phyloP scores from a whole-genome alignment of 2,888 invertebrate species.

The Lithodes maja region DNA sequence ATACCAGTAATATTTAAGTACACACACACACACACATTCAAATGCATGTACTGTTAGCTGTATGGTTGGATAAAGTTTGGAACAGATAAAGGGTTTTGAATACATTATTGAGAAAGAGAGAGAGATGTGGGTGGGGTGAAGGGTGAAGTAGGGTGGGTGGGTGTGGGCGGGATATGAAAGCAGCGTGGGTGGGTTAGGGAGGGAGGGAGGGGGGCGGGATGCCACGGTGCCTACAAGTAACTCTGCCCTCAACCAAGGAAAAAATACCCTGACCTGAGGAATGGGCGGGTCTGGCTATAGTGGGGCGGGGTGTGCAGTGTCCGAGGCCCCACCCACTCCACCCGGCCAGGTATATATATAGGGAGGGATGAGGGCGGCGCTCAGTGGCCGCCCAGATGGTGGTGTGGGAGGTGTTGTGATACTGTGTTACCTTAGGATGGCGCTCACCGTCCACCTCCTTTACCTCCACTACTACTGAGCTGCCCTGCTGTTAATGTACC shows the following conservation, averaged over 20 bases:
- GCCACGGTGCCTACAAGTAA: neutral
- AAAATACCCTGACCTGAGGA: neutral
- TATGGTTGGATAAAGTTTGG: too few relatives aligned
- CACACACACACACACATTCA: too few relatives aligned
- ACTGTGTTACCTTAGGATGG: conserved; percentile 26
- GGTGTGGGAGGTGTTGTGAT: conserved; percentile 58
- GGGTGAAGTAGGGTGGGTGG: neutral
- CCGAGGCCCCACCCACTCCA: neutral
- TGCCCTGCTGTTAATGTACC: conserved; percentile 36
- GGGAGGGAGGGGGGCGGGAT: neutral
- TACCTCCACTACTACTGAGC: conserved; percentile 23
- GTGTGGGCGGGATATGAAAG: neutral
- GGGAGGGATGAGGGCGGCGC: conserved; percentile 14
- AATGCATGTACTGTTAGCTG: too few relatives aligned
- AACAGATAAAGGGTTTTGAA: too few relatives aligned
- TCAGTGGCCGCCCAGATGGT: conserved; percentile 65
- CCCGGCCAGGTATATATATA: neutral
- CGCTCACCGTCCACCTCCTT: neutral
- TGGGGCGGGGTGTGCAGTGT: conserved; percentile 9
- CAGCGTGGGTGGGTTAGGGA: neutral
- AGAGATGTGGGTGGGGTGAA: neutral
- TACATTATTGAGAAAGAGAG: neutral
- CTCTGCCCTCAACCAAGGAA: too few relatives aligned
- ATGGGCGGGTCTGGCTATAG: neutral
- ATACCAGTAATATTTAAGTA: too few relatives aligned